Evolutionary conservation across 2,113 vertebrate species (phyloP).

Genomic region (Triplophysa siluroides): DNA sequence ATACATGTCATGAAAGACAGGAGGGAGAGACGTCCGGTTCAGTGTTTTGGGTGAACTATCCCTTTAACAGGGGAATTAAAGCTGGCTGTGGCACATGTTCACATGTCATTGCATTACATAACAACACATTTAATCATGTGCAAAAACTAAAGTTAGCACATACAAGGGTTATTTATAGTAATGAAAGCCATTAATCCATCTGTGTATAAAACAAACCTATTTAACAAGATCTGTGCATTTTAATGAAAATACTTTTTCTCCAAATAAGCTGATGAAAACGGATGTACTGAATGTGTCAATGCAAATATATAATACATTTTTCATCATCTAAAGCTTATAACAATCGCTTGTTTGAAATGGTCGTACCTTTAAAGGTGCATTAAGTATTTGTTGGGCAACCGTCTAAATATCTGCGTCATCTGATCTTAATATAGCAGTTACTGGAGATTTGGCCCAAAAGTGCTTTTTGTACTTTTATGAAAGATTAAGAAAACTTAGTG

Average conservation of each 20-base stretch:
- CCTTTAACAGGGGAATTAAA: neutral
- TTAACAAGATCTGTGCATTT: neutral
- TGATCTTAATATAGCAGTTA: too few relatives aligned
- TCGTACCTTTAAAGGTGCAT: constrained; percentile 3
- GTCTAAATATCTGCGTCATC: too few relatives aligned
- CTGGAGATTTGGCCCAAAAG: neutral
- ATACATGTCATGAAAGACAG: too few relatives aligned
- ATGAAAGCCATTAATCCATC: neutral
- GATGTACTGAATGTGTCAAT: neutral
- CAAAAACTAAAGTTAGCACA: too few relatives aligned
- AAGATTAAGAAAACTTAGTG: neutral
- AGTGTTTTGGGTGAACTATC: too few relatives aligned
- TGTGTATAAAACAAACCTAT: neutral
- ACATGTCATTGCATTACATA: neutral
- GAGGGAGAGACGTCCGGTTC: too few relatives aligned
- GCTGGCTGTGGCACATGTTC: neutral
- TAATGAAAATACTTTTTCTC: constrained; percentile 8
- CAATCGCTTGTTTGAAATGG: constrained; percentile 1
- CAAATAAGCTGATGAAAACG: neutral
- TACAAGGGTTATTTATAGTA: neutral
- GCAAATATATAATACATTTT: constrained; percentile 17
- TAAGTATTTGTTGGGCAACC: neutral
- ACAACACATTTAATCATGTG: too few relatives aligned
- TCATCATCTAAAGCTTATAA: neutral
- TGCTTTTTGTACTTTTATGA: constrained; percentile 32